Evolutionary conservation across 2,113 vertebrate genomes (phyloP), one percentile per base, ranked within the genome.

Genomic region (Cyanistes caeruleus): DNA sequence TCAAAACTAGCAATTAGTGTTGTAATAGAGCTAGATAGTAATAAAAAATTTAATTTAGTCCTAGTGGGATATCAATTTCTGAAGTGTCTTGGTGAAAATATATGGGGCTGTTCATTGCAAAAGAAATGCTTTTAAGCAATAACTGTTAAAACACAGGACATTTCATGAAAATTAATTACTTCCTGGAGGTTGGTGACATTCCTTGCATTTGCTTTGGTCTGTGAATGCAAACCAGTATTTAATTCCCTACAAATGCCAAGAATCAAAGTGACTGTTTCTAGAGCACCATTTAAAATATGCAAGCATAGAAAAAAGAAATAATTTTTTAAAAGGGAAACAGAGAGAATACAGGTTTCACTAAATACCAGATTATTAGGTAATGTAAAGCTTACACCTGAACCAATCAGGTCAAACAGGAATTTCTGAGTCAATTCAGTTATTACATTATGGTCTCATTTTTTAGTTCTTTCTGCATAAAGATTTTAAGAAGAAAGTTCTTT

Each of bases 91-190:
- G 79, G 76, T 67, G 86, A 95, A 96, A 96, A 94, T 96, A 84
- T 90, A 92, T 96, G 83, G 83, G 65, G 33, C 73, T 39, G 51
- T 96, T 95, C 88, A 95, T 93, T 90, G 86, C 92, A 89, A 90
- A 96, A 95, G 41, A 95, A 93, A 30, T 89, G 65, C 43, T 97
- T 96, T 95, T 89, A 93, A 93, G 93, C 86, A 95, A n/a, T 87
- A 87, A 73, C 49, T 92, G 90, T 79, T 94, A 69, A 94, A 97
- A 96, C 62, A 68, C 48, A 53, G 65, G 56, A 58, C 69, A 81
- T 93, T 93, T 94, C 60, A 49, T 96, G 90, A 93, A 84, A 96
- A 94, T 95, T 76, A 94, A 89, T 96, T 92, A 70, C 87, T 93
- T 69, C 48, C 64, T 90, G 69, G 69, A 84, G 65, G 68, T 70